These are phyloP conservation scores for Harpalus rufipes DNA, from an alignment of 2,888 invertebrate genomes.

Conservation along the genomic window DNA sequence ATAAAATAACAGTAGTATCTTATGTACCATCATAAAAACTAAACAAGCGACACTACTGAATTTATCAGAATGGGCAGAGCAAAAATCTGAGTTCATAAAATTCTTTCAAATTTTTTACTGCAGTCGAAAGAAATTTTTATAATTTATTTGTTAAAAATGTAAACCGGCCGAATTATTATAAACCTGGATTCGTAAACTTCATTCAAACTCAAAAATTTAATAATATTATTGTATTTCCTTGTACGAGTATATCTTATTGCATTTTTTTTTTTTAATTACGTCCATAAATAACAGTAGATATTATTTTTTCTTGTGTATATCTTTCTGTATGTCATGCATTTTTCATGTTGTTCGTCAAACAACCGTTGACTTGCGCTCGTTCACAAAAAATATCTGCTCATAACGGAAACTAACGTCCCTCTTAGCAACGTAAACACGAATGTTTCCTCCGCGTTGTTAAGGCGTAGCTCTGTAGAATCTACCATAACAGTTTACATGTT, in stretches of 20 bases:
- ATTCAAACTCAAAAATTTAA: neutral
- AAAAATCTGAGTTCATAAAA: too few species aligned
- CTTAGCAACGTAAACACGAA: conserved; percentile 42
- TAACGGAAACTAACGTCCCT: conserved; percentile 32
- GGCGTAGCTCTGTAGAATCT: neutral
- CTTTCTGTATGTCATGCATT: conserved; percentile 36
- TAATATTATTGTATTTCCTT: neutral
- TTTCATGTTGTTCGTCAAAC: conserved; percentile 56
- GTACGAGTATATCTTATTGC: too few species aligned
- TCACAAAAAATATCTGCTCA: conserved; percentile 45
- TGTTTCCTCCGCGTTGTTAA: conserved; percentile 20
- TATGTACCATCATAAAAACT: too few species aligned
- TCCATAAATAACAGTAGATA: neutral
- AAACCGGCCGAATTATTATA: too few species aligned
- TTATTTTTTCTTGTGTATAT: neutral
- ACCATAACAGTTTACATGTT: conserved; percentile 34
- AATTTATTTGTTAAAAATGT: too few species aligned
- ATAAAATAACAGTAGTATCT: too few species aligned
- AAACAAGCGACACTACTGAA: too few species aligned
- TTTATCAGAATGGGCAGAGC: too few species aligned
- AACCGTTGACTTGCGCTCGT: conserved; percentile 39
- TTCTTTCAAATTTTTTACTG: too few species aligned
- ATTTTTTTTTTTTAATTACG: neutral
- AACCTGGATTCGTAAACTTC: too few species aligned
- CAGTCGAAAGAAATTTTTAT: too few species aligned